Conservation (phyloP, 2,113 vertebrate species). For the Nycticebus coucang region DNA sequence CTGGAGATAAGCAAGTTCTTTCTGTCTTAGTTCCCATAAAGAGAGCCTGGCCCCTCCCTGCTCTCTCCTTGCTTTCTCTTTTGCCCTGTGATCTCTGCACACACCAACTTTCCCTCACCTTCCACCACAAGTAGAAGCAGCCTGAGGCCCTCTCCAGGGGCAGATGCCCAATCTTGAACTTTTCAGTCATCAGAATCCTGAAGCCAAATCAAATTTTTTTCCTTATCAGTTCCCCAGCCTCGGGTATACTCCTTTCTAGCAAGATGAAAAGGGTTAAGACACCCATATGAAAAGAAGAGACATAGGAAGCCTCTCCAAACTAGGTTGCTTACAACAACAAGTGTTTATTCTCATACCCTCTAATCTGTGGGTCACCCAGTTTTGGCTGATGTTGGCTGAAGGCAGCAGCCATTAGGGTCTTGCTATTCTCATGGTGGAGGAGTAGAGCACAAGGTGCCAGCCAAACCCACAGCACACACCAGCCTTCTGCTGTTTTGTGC, state of each 20-base stretch:
- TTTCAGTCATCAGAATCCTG: background rate
- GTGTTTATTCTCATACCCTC: background rate
- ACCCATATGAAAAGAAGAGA: background rate
- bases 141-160: background rate
- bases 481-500: background rate
- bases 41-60: background rate
- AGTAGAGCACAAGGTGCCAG: background rate
- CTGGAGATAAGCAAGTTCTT: background rate
- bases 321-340: background rate
- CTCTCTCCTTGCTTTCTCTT: background rate
- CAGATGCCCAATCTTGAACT: background rate
- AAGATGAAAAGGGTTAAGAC: background rate
- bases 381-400: background rate
- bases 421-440: too few species aligned
- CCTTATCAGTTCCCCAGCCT: background rate
- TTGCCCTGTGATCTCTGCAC: background rate
- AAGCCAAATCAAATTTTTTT: background rate
- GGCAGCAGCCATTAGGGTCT: background rate
- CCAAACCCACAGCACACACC: accelerated
- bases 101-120: background rate
- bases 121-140: background rate
- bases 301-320: accelerated
- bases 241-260: background rate
- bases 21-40: background rate
- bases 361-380: background rate